Evolutionary conservation across 2,797 vertebrate genomes (phyloP).

Genomic region (Acropternis orthonyx): DNA sequence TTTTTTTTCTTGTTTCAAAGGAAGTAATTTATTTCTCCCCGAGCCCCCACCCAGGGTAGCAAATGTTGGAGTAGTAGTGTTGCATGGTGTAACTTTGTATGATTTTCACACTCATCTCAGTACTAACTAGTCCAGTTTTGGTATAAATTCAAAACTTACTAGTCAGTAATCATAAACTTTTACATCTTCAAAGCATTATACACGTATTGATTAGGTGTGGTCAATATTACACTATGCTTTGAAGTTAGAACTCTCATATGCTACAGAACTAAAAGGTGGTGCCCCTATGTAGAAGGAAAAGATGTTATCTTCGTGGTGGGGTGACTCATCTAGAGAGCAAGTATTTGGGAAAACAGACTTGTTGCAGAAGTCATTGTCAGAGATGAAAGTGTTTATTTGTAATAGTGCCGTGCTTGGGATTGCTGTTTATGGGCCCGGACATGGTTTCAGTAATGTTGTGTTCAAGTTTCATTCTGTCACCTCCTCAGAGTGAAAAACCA

Average conservation of each 20-base stretch:
- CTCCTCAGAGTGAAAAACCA: neutral
- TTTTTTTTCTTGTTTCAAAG: neutral
- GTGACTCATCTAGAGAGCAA: constrained; percentile 14
- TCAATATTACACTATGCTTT: neutral
- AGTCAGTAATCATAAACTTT: neutral
- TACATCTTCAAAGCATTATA: neutral
- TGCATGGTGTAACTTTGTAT: neutral
- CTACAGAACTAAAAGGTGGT: neutral
- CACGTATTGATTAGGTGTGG: neutral
- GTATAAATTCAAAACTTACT: neutral
- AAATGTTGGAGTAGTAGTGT: neutral
- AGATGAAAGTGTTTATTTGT: neutral
- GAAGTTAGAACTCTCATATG: neutral
- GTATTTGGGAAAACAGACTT: neutral
- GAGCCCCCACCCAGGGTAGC: neutral
- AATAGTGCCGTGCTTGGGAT: neutral
- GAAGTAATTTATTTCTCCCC: neutral
- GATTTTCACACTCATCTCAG: neutral
- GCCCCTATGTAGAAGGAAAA: neutral
- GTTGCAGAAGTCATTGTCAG: neutral
- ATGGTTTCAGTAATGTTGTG: neutral
- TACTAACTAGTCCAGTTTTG: neutral
- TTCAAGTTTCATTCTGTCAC: neutral
- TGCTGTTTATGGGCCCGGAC: neutral
- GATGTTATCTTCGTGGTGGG: neutral